Percentiles rank a stretch among this genome's conserved stretches.
These are phyloP conservation scores for Hoplodrina blanda DNA, from an alignment of 2,888 invertebrate species.

Conservation along the genomic window DNA sequence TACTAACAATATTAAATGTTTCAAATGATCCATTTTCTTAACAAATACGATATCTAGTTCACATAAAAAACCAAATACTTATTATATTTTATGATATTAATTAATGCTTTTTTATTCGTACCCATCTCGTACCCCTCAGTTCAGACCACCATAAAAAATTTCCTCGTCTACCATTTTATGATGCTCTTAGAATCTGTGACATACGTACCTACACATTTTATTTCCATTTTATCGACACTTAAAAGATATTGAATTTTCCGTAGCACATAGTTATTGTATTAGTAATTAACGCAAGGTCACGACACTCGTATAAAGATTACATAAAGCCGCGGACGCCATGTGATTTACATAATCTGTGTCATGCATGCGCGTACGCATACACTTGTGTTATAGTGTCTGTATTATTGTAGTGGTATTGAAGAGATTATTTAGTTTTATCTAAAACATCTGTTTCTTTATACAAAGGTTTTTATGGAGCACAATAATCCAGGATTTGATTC, in stretches of 20 bases:
- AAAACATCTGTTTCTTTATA: neutral
- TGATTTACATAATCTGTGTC: constrained; percentile 58
- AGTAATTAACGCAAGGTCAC: constrained; percentile 62
- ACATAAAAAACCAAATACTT: no score
- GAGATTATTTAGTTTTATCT: constrained; percentile 5
- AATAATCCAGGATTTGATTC: neutral
- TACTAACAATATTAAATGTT: neutral
- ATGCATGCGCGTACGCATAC: constrained; percentile 52
- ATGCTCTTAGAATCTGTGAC: constrained; percentile 21
- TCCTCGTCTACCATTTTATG: constrained; percentile 17
- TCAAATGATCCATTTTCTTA: no score
- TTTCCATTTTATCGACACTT: constrained; percentile 31
- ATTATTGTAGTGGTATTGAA: constrained; percentile 1
- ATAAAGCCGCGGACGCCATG: constrained; percentile 51
- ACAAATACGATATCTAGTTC: no score
- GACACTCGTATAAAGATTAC: constrained; percentile 55
- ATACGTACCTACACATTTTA: constrained; percentile 17
- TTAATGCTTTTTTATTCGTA: neutral
- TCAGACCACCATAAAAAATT: neutral
- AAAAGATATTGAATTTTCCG: constrained; percentile 38
- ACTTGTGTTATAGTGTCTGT: constrained; percentile 22
- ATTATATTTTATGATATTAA: no score
- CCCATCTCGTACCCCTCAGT: no score
- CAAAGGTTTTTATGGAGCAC: neutral
- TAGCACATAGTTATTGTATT: constrained; percentile 39